Evolutionary conservation across 2,888 invertebrate species (phyloP), one percentile per base, ranked within the genome.

Genomic region (Operophtera brumata): DNA sequence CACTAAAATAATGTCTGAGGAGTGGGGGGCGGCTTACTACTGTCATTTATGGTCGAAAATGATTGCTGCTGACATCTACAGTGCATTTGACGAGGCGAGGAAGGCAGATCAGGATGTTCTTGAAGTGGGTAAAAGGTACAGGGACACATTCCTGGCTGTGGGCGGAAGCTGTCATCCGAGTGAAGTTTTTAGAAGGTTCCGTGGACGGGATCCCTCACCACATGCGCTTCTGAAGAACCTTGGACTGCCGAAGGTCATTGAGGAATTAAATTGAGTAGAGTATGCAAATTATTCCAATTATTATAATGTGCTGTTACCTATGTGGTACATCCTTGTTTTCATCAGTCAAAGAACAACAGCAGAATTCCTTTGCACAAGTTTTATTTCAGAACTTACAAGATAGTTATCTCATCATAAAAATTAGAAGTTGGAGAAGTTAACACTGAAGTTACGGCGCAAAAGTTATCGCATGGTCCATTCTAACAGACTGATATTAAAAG

Each of bases 121-220:
- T 64, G 92, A 91, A 41, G 92, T 94, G 5, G 94, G 94, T 0
- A 92, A 91, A 67, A 90, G 95, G 57, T 97, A 95, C 74, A 92
- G 95, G 64, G 94, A 96, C 53, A 97, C 96, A 1, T 96, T 95
- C 84, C 91, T 99, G 59, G 92, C 95, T 0, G 90, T 93, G 2
- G 97, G 97, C 6, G 97, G 98, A 3, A 94, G 94, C 58, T 93
- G 94, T 62, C 93, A 96, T 62, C 94, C 96, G 0, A 93, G 93
- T 59, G 96, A 98, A 86, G 93, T 97, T 6, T 99, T 99, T 84
- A 91, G 98, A 53, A 92, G 94, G 73, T 99, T 98, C 84, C 92
- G 97, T 60, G 98, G 98, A 0, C 92, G 98, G 45, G 98, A 99
- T 85, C 98, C 98, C 0, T 95, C 95, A 1, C 94, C 95, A 0